A percentile compares a stretch with the other conserved stretches of the same genome.
Conservation (phyloP, 2,113 vertebrate genomes). For the Serilophus lunatus region DNA sequence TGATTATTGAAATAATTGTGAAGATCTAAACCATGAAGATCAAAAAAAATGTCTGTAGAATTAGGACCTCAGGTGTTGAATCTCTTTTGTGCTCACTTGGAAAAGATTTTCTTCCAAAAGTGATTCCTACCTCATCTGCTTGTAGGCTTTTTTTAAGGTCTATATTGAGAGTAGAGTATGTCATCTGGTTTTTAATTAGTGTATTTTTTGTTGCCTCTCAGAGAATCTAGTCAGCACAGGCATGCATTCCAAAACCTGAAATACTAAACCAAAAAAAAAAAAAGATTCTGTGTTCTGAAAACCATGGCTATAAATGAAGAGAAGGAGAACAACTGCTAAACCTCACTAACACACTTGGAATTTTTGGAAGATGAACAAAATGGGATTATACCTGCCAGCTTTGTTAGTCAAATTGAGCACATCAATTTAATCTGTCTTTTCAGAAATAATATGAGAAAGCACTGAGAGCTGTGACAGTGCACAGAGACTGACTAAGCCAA, state of each 20-base stretch:
- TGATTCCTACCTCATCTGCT: neutral
- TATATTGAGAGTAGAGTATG: neutral
- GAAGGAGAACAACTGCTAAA: neutral
- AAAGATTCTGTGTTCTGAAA: neutral
- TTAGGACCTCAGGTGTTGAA: neutral
- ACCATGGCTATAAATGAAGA: neutral
- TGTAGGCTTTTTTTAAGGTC: neutral
- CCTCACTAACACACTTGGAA: neutral
- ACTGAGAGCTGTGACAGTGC: neutral
- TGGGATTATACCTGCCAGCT: neutral
- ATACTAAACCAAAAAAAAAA: neutral
- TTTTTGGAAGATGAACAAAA: neutral
- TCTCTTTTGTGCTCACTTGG: neutral
- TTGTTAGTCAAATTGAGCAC: neutral
- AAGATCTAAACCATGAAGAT: neutral
- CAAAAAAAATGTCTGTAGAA: neutral
- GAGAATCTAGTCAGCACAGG: neutral
- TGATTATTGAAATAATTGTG: neutral
- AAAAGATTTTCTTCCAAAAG: neutral
- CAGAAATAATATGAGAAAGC: neutral
- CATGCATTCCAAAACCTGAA: neutral
- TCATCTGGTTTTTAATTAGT: neutral
- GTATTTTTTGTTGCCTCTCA: neutral
- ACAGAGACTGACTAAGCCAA: conserved; percentile 20
- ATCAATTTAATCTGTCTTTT: neutral